A percentile compares a stretch with the other conserved stretches of the same genome.
These are phyloP conservation scores for Lottia scabra DNA, from an alignment of 2,888 invertebrate species.

Conservation along the genomic window DNA sequence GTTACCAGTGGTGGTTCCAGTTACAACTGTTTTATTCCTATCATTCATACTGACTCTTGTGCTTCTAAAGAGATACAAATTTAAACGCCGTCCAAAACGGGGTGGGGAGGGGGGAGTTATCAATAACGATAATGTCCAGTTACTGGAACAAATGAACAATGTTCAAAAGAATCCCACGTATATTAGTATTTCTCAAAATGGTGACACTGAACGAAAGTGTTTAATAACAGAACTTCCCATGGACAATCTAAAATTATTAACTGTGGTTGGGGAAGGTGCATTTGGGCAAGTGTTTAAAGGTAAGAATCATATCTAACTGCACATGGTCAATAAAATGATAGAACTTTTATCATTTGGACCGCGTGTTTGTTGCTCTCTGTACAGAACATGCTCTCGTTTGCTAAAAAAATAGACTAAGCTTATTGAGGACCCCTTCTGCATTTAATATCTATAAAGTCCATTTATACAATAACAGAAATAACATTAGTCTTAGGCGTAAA, in stretches of 20 bases:
- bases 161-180: conserved; percentile 64
- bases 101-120: conserved; percentile 45
- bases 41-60: conserved; percentile 39
- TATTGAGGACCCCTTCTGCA: too few species aligned
- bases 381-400: too few species aligned
- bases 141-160: conserved; percentile 61
- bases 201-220: conserved; percentile 30
- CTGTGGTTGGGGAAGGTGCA: conserved; percentile 88
- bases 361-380: too few species aligned
- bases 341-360: too few species aligned
- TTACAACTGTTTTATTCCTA: conserved; percentile 41
- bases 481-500: too few species aligned
- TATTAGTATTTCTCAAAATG: conserved; percentile 43
- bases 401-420: too few species aligned
- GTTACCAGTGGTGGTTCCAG: conserved; percentile 46
- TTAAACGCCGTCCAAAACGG: conserved; percentile 35
- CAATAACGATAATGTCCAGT: conserved; percentile 53
- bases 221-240: conserved; percentile 53
- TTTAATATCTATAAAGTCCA: too few species aligned
- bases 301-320: conserved; percentile 67
- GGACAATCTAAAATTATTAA: conserved; percentile 77
- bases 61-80: conserved; percentile 32
- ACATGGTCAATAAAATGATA: too few species aligned
- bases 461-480: too few species aligned
- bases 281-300: conserved; percentile 92